phyloP scores from a whole-genome alignment of 2,888 invertebrate species.

The Dasysyrphus albostriatus region DNA sequence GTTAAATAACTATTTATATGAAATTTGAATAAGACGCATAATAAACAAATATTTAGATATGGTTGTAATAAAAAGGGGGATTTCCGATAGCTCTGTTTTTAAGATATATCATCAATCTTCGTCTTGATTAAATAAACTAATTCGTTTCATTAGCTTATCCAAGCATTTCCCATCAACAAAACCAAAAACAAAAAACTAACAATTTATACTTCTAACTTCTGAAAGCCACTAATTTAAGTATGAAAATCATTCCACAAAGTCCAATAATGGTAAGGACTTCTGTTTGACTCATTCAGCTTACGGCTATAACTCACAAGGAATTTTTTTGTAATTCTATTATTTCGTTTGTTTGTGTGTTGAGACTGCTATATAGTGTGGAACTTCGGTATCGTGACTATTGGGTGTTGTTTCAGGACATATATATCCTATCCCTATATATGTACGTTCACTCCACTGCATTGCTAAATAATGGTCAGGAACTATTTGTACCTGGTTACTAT shows the following conservation, averaged over 20 bases:
- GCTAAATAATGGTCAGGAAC: conserved; percentile 39
- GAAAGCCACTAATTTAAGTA: conserved; percentile 16
- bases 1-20: too few species aligned
- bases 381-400: conserved; percentile 32
- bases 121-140: conserved; percentile 10
- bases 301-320: conserved; percentile 37
- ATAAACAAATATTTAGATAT: too few species aligned
- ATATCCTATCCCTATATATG: not conserved
- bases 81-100: too few species aligned
- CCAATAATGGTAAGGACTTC: conserved; percentile 34
- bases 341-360: conserved; percentile 22
- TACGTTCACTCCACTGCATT: conserved; percentile 29
- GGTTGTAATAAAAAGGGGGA: too few species aligned
- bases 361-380: conserved; percentile 9
- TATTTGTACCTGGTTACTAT: not conserved
- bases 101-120: not conserved
- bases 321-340: conserved; percentile 33
- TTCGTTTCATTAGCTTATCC: conserved; percentile 8
- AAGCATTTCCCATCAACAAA: not conserved
- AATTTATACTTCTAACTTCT: conserved; percentile 13
- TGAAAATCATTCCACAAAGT: conserved; percentile 23
- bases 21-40: too few species aligned
- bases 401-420: conserved; percentile 29
- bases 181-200: not conserved
- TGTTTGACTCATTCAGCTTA: conserved; percentile 43